Evolutionary conservation across 2,888 invertebrate genomes (phyloP).

Genomic region (Drosophila flavopinicola): DNA sequence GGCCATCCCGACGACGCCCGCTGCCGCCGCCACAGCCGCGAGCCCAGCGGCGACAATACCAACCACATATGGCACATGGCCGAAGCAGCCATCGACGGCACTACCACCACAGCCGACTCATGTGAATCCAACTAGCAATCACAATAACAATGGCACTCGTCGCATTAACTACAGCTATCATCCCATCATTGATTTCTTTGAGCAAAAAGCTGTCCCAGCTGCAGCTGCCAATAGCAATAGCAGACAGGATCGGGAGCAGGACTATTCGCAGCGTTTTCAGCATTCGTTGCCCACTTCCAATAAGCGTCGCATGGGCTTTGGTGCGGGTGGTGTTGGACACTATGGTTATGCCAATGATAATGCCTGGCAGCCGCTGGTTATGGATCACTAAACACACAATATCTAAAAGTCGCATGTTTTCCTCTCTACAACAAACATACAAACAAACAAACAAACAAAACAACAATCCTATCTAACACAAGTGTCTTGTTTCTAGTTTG

Average conservation of each 20-base stretch:
- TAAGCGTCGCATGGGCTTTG: conserved; percentile 78
- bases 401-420: conserved; percentile 55
- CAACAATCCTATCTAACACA: conserved; percentile 46
- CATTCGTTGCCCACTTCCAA: conserved; percentile 54
- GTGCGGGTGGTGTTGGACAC: conserved; percentile 54
- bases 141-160: conserved; percentile 68
- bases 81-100: conserved; percentile 63
- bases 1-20: conserved; percentile 53
- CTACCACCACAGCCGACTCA: conserved; percentile 67
- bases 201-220: conserved; percentile 75
- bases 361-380: conserved; percentile 81
- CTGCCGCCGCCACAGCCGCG: conserved; percentile 39
- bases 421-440: neutral
- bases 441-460: too few species aligned
- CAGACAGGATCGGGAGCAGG: conserved; percentile 5
- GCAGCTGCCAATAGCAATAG: too few species aligned
- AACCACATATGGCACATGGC: conserved; percentile 46
- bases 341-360: conserved; percentile 60
- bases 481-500: conserved; percentile 37
- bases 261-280: conserved; percentile 51
- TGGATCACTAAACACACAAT: conserved; percentile 61
- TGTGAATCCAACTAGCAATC: conserved; percentile 62
- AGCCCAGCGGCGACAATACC: conserved; percentile 66
- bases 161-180: conserved; percentile 92
- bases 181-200: conserved; percentile 92